Percentiles rank a stretch among this genome's conserved stretches.
Evolutionary conservation across 2,888 invertebrate species (phyloP).

Genomic region (Chaitophorus viminalis): DNA sequence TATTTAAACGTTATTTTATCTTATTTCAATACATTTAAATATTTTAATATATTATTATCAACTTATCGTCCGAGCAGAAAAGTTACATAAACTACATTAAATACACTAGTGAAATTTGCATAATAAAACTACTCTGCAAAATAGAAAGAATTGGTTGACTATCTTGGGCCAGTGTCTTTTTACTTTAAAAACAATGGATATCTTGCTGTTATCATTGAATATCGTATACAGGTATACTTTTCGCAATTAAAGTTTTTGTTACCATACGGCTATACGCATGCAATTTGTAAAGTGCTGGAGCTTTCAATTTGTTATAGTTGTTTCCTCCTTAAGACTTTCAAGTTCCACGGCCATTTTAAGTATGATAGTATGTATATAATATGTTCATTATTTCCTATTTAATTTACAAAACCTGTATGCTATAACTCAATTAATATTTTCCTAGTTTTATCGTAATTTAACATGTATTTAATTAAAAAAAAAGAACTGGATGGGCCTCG

Average conservation of each 20-base stretch:
- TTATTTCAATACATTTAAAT: not conserved
- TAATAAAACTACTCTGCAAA: not conserved
- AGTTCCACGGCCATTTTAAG: too few relatives aligned
- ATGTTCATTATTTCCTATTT: too few relatives aligned
- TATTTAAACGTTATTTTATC: not conserved
- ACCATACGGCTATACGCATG: not conserved
- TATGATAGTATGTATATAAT: too few relatives aligned
- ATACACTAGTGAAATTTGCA: not conserved
- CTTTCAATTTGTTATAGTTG: too few relatives aligned
- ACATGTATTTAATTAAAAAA: too few relatives aligned
- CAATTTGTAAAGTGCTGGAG: too few relatives aligned
- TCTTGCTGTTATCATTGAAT: not conserved
- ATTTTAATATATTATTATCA: too few relatives aligned
- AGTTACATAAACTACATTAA: not conserved
- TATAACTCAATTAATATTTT: too few relatives aligned
- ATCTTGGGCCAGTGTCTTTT: not conserved
- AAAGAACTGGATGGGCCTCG: too few relatives aligned
- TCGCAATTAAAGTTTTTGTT: not conserved
- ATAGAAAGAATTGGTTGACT: not conserved
- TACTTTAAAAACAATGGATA: not conserved
- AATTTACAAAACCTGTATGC: too few relatives aligned
- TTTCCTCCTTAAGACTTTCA: too few relatives aligned
- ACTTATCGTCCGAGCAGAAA: not conserved
- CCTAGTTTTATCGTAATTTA: too few relatives aligned
- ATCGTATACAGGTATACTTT: not conserved